Evolutionary conservation across 1,140 invertebrate genomes (phyloP).

Genomic region (Neuroterus valhalla): DNA sequence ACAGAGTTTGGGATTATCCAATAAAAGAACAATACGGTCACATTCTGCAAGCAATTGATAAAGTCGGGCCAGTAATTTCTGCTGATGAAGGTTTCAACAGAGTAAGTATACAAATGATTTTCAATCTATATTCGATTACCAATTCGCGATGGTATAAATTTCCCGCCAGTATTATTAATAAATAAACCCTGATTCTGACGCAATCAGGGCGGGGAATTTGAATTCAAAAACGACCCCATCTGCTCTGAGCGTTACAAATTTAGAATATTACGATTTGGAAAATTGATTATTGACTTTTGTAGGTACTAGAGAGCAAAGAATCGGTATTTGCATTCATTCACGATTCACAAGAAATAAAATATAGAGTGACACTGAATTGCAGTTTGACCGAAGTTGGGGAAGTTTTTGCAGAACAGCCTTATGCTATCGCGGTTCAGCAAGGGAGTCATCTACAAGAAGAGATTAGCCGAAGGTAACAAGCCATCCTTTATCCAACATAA

Average conservation of each 20-base stretch:
- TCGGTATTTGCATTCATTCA: constrained; percentile 93
- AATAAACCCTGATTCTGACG: no score
- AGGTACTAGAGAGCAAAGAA: constrained; percentile 84
- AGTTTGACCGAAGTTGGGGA: constrained; percentile 92
- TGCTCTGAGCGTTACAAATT: no score
- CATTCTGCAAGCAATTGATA: constrained; percentile 88
- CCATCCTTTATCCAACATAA: constrained; percentile 36
- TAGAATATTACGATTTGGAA: no score
- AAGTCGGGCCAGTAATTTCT: constrained; percentile 82
- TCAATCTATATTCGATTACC: background rate
- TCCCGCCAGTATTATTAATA: no score
- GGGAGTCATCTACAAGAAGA: constrained; percentile 89
- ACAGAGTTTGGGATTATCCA: constrained; percentile 94
- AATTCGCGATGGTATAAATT: background rate
- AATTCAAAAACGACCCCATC: no score
- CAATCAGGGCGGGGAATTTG: no score
- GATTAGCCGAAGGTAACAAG: constrained; percentile 80
- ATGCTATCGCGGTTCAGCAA: constrained; percentile 90
- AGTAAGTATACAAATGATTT: constrained; percentile 62
- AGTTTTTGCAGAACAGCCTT: constrained; percentile 91
- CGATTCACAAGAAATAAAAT: constrained; percentile 89
- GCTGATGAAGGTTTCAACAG: constrained; percentile 85
- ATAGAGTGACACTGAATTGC: constrained; percentile 88
- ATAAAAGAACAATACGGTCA: constrained; percentile 93
- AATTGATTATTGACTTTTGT: constrained; percentile 14